Evolutionary conservation across 2,888 invertebrate genomes (phyloP).

Genomic region (Lobophora halterata): DNA sequence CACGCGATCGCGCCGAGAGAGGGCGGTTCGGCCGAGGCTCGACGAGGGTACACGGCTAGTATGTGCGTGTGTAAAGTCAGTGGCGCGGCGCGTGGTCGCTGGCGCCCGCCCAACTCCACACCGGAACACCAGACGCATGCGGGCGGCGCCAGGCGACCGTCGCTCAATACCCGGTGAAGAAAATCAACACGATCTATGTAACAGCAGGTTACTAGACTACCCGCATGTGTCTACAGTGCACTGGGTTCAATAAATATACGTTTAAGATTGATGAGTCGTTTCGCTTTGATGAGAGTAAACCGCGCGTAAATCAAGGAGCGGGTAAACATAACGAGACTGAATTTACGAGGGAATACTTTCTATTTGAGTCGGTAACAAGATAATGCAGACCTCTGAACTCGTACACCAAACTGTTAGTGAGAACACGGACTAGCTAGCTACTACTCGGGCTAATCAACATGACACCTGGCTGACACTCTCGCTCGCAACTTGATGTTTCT

Average conservation of each 20-base stretch:
- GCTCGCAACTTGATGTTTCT: no score
- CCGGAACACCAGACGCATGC: slow-evolving; percentile 44
- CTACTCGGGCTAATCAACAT: slow-evolving; percentile 45
- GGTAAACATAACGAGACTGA: slow-evolving; percentile 26
- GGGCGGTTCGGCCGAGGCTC: slow-evolving; percentile 13
- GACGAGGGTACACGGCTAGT: slow-evolving; percentile 12
- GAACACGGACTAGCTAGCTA: slow-evolving; percentile 31
- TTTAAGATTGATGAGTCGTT: slow-evolving; percentile 27
- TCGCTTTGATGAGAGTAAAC: slow-evolving; percentile 28
- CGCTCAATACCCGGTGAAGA: slow-evolving; percentile 29
- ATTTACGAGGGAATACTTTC: slow-evolving; percentile 38
- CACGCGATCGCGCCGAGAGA: no score
- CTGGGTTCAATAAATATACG: slow-evolving; percentile 25
- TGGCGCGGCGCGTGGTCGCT: slow-evolving; percentile 16
- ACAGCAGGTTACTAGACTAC: slow-evolving; percentile 22
- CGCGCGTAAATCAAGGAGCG: slow-evolving; percentile 43
- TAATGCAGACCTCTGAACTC: slow-evolving; percentile 31
- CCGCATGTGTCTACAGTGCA: slow-evolving; percentile 24
- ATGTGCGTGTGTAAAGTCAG: slow-evolving; percentile 12
- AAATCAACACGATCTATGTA: slow-evolving; percentile 8
- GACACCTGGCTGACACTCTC: no score
- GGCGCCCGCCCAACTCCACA: slow-evolving; percentile 27
- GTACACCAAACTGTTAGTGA: slow-evolving; percentile 46
- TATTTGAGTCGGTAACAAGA: slow-evolving; percentile 34
- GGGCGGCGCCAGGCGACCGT: slow-evolving; percentile 40